Evolutionary conservation across 2,113 vertebrate genomes (phyloP).

Genomic region (Spea multiplicata): DNA sequence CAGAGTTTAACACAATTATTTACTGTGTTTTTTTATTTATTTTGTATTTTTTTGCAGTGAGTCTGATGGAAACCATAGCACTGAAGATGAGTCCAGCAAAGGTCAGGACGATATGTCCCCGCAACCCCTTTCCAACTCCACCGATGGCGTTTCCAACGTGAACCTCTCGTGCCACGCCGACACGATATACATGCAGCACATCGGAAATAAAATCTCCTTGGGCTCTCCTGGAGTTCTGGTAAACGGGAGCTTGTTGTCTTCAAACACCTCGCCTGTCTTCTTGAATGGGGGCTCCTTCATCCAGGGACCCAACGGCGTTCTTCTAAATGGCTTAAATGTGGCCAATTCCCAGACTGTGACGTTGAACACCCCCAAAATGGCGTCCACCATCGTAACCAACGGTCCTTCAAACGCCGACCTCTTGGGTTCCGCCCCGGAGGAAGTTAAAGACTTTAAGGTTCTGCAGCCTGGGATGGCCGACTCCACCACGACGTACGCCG

Average conservation of each 20-base stretch:
- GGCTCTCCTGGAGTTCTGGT: slow-evolving; percentile 79
- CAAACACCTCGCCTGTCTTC: slow-evolving; percentile 82
- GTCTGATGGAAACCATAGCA: slow-evolving; percentile 98
- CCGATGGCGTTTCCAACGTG: slow-evolving; percentile 76
- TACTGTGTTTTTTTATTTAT: background rate
- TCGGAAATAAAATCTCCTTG: slow-evolving; percentile 90
- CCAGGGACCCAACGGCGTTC: slow-evolving; percentile 88
- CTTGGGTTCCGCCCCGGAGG: slow-evolving; percentile 72
- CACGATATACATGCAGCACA: slow-evolving; percentile 91
- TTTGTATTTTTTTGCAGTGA: slow-evolving; percentile 66
- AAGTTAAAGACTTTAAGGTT: slow-evolving; percentile 81
- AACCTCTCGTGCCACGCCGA: slow-evolving; percentile 79
- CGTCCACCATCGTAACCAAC: slow-evolving; percentile 67
- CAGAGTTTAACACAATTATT: no score
- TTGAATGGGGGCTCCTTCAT: slow-evolving; percentile 92
- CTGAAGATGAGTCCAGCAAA: slow-evolving; percentile 97
- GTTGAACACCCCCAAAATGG: slow-evolving; percentile 80
- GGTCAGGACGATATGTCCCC: slow-evolving; percentile 94
- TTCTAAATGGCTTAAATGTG: slow-evolving; percentile 91
- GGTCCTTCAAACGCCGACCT: slow-evolving; percentile 80
- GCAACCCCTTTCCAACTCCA: slow-evolving; percentile 82
- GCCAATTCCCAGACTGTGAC: slow-evolving; percentile 81
- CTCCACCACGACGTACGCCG: slow-evolving; percentile 69
- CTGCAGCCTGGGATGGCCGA: slow-evolving; percentile 72
- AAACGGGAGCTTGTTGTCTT: slow-evolving; percentile 85